These are phyloP conservation scores for Epinephelus fuscoguttatus DNA, from an alignment of 2,113 vertebrate genomes.

Conservation along the genomic window DNA sequence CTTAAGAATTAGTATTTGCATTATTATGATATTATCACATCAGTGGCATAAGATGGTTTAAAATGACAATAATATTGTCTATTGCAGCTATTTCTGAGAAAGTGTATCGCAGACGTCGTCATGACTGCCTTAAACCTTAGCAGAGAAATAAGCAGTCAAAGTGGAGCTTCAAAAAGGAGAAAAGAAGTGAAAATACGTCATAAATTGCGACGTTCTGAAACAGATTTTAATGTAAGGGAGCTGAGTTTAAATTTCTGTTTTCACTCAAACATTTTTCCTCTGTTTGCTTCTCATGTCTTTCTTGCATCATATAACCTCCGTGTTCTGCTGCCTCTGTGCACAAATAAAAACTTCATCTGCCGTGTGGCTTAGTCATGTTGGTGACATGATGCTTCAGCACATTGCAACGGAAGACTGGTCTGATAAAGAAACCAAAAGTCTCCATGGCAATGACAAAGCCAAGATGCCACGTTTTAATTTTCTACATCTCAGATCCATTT, in stretches of 20 bases:
- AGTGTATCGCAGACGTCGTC: no score
- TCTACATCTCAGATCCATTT: slow-evolving; percentile 66
- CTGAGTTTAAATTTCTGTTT: background rate
- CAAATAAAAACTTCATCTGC: slow-evolving; percentile 25
- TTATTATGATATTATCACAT: no score
- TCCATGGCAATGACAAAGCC: slow-evolving; percentile 72
- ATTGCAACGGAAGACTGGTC: slow-evolving; percentile 27
- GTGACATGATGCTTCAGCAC: slow-evolving; percentile 25
- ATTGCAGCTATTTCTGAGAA: no score
- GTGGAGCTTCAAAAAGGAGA: background rate
- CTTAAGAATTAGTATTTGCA: no score
- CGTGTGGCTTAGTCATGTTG: slow-evolving; percentile 46
- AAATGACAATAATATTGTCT: no score
- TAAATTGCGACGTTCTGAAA: background rate
- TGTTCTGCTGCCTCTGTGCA: slow-evolving; percentile 2
- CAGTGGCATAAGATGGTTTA: no score
- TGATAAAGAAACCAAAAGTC: slow-evolving; percentile 62
- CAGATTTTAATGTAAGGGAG: background rate
- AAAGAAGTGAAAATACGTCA: background rate
- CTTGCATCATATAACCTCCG: background rate
- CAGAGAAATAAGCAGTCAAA: slow-evolving; percentile 12
- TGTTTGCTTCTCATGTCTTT: background rate
- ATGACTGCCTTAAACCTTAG: slow-evolving; percentile 1
- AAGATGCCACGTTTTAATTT: slow-evolving; percentile 71
- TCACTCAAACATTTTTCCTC: background rate